Conservation (phyloP, 2,113 vertebrate genomes). For the Tinamus guttatus region DNA sequence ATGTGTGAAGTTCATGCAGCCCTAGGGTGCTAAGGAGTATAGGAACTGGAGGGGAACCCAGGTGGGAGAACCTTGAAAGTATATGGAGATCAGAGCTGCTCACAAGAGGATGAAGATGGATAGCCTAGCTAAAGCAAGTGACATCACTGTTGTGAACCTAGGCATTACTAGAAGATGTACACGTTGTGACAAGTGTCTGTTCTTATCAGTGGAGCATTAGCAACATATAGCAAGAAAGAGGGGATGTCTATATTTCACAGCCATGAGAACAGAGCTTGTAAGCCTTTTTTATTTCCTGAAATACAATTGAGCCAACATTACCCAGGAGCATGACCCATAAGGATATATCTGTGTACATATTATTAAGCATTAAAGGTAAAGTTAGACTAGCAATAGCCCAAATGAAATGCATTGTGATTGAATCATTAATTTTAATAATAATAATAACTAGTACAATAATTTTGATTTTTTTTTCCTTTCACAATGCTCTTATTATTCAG, state of each 20-base stretch:
- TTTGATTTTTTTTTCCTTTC: conserved; percentile 4
- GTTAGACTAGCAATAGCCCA: conserved; percentile 13
- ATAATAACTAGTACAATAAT: background rate
- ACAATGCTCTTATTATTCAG: conserved; percentile 26
- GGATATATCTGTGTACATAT: background rate
- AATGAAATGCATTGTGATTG: conserved; percentile 34
- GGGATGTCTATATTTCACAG: background rate
- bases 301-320: background rate
- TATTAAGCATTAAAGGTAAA: conserved; percentile 44
- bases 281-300: background rate
- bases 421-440: conserved; percentile 61
- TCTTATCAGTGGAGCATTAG: background rate
- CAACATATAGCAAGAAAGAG: background rate
- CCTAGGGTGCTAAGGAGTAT: background rate
- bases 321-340: background rate
- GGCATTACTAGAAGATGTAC: accelerated
- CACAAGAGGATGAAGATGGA: background rate
- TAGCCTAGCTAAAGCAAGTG: background rate
- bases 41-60: background rate
- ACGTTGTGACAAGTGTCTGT: background rate
- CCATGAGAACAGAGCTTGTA: background rate
- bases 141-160: background rate
- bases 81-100: accelerated
- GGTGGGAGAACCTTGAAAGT: background rate
- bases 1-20: background rate